Conservation (phyloP, 2,113 vertebrate genomes). For the Pardalotus punctatus region DNA sequence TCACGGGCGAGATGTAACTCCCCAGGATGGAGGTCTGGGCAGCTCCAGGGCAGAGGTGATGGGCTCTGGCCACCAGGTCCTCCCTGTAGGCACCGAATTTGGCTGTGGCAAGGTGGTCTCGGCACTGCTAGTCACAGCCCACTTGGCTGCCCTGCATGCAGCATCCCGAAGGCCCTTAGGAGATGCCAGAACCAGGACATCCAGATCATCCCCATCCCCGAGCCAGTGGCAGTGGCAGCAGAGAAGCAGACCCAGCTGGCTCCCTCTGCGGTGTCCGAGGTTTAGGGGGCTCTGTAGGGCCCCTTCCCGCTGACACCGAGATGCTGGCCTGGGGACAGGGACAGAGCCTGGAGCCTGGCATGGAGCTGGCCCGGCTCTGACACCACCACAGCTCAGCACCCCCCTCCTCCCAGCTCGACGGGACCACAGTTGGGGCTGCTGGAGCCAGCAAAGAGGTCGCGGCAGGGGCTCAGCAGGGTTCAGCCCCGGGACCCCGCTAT, state of each 20-base stretch:
- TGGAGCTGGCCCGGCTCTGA: neutral
- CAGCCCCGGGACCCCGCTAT: neutral
- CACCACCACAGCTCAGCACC: neutral
- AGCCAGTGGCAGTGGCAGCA: rapidly evolving
- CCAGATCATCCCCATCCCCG: rapidly evolving
- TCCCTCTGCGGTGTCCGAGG: rapidly evolving
- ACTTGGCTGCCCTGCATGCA: rapidly evolving
- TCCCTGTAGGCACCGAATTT: rapidly evolving
- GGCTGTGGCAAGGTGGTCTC: neutral
- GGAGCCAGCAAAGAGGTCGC: neutral
- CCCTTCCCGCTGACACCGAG: neutral
- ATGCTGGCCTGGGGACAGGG: neutral
- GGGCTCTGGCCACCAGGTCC: neutral
- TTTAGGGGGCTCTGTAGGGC: neutral
- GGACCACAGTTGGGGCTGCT: rapidly evolving
- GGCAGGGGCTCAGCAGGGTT: neutral
- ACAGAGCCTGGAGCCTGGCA: neutral
- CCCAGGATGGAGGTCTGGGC: rapidly evolving
- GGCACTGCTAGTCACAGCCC: rapidly evolving
- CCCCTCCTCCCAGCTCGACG: rapidly evolving
- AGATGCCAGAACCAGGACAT: rapidly evolving
- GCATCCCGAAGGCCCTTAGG: rapidly evolving
- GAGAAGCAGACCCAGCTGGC: neutral
- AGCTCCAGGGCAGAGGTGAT: neutral
- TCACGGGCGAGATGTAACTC: rapidly evolving